Base-by-base conservation (phyloP, 2,797 vertebrate genomes). In the Thamnophis elegans region DNA sequence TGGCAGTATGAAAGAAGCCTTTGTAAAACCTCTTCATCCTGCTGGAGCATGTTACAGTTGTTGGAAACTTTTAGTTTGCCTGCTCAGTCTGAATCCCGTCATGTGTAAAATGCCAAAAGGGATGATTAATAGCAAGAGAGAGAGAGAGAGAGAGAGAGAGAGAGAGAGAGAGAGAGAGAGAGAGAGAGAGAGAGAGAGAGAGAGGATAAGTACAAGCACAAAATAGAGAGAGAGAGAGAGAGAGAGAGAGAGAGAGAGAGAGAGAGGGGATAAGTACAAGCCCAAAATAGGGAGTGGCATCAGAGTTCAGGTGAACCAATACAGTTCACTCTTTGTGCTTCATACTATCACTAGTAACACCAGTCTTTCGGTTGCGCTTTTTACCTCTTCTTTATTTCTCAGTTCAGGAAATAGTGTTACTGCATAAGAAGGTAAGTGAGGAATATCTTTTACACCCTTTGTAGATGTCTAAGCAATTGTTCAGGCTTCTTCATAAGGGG, bases 351-450 rank as follows among this genome's bases (percentile, higher is more conserved):
- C 93, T 87, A 88, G 62, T 0, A 91, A 42, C 92, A 36, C 78
- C 92, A 42, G 89, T 91, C 93, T 93, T 94, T 0, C 89, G 89
- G 93, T 95, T 68, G 73, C 87, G 36, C 55, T 32, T 78, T 55
- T 87, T 95, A 92, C 91, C 93, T 91, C 90, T 55, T 55, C 12
- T 85, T 26, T 59, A n/a, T 65, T 11, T 59, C 51, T 91, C 59
- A 55, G 92, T 94, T 91, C 0, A 0, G 94, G 94, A 94, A 14
- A 91, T 89, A 59, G 96, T 53, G 92, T 92, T 94, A 47, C 60
- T 95, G 56, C 89, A 56, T 93, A 94, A 92, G 90, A 94, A 97
- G 97, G 98, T 98, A 96, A 97, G 97, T 96, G 55, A 13, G 88
- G 14, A 4, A 88, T 56, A 7, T 85, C 86, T 90, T 94, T 87